Evolutionary conservation across 2,888 invertebrate species (phyloP).

Genomic region (Venusia cambrica): DNA sequence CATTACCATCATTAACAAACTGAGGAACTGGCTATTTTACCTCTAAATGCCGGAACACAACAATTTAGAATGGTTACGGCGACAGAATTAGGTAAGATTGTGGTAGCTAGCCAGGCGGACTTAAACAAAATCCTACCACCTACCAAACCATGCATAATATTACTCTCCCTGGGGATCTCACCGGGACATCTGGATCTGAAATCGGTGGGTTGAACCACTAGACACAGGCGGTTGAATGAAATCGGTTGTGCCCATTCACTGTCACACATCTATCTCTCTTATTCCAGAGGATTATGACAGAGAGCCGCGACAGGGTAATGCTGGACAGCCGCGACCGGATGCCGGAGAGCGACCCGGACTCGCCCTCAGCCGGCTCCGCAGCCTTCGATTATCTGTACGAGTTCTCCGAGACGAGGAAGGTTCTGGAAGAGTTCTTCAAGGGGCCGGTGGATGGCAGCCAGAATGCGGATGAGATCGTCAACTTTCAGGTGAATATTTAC

Average conservation of each 20-base stretch:
- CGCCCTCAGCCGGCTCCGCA: slow-evolving; percentile 71
- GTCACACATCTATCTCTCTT: slow-evolving; percentile 1
- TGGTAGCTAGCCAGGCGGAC: no score
- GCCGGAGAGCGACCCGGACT: slow-evolving; percentile 62
- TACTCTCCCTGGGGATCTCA: no score
- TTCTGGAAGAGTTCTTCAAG: slow-evolving; percentile 95
- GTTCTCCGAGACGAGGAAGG: slow-evolving; percentile 95
- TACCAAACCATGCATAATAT: no score
- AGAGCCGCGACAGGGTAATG: slow-evolving; percentile 70
- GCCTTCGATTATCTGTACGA: slow-evolving; percentile 95
- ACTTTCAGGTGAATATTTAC: slow-evolving; percentile 58
- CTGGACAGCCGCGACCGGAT: slow-evolving; percentile 65
- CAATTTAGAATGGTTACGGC: no score
- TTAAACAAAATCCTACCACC: no score
- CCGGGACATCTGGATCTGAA: no score
- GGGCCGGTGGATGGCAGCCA: slow-evolving; percentile 82
- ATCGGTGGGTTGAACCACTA: no score
- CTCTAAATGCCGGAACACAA: no score
- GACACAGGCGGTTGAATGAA: no score
- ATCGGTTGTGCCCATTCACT: background rate
- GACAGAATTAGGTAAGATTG: no score
- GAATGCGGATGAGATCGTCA: slow-evolving; percentile 65
- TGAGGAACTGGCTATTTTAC: no score
- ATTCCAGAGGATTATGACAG: slow-evolving; percentile 67
- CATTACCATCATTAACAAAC: no score